These are phyloP conservation scores for Vombatus ursinus DNA, from an alignment of 2,113 vertebrate species.

Conservation along the genomic window DNA sequence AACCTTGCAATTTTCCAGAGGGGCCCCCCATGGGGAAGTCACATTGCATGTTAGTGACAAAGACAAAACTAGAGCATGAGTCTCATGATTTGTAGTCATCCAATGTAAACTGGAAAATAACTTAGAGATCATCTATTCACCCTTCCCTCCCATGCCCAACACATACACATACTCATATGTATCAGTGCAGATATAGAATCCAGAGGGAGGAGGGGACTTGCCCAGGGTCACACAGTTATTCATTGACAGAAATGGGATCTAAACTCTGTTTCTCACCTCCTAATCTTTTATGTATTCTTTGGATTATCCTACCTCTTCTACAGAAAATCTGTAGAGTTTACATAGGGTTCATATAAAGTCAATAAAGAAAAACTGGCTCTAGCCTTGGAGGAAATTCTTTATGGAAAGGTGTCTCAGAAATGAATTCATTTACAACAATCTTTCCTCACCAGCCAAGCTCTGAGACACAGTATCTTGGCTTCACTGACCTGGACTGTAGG, in stretches of 20 bases:
- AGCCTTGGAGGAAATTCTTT: not conserved
- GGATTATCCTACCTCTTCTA: not conserved
- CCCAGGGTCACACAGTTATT: not conserved
- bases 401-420: not conserved
- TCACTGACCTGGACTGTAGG: not conserved
- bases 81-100: not conserved
- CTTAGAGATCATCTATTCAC: not conserved
- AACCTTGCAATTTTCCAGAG: not conserved
- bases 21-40: no score
- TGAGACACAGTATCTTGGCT: not conserved
- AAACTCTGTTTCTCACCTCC: not conserved
- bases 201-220: not conserved
- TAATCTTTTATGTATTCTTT: not conserved
- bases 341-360: not conserved
- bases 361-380: no score
- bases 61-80: not conserved
- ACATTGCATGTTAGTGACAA: not conserved
- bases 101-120: not conserved
- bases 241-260: not conserved
- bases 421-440: not conserved
- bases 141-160: no score
- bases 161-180: not conserved
- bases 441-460: not conserved
- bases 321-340: not conserved
- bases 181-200: not conserved